phyloP scores from a whole-genome alignment of 2,888 invertebrate genomes.

The Phortica magna region DNA sequence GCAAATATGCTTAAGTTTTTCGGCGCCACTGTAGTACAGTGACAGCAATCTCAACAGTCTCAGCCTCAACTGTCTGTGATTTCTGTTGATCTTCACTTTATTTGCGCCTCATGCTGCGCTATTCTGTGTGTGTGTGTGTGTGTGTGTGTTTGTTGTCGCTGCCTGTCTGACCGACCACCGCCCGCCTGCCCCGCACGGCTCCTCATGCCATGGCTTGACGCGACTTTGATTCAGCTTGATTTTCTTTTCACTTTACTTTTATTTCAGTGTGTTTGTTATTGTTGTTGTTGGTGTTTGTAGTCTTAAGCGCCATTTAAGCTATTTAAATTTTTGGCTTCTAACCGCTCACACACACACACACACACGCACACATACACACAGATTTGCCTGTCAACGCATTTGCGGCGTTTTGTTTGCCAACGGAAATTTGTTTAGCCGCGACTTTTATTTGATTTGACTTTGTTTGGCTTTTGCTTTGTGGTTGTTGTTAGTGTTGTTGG shows the following conservation, averaged over 20 bases:
- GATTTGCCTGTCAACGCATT: background rate
- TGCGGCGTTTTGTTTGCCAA: constrained; percentile 16
- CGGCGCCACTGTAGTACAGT: background rate
- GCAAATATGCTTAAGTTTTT: constrained; percentile 31
- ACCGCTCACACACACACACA: background rate
- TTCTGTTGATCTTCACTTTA: constrained; percentile 3
- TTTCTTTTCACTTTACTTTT: background rate
- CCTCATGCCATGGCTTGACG: background rate
- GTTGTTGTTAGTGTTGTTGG: background rate
- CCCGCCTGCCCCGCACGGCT: too few relatives aligned
- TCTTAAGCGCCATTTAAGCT: constrained; percentile 32
- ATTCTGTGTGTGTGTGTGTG: background rate
- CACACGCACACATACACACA: too few relatives aligned
- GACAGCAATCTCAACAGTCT: background rate
- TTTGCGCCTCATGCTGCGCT: constrained; percentile 11
- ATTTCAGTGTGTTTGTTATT: background rate
- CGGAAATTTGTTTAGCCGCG: constrained; percentile 37
- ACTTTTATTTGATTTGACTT: constrained; percentile 7
- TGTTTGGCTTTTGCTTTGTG: background rate
- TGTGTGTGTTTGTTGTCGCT: constrained; percentile 1
- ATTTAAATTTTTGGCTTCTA: constrained; percentile 21
- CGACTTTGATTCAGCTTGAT: background rate
- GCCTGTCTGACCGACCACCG: background rate
- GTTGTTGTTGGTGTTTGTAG: background rate
- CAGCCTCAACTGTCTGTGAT: background rate